phyloP scores from a whole-genome alignment of 2,113 vertebrate species.

The Zootoca vivipara region DNA sequence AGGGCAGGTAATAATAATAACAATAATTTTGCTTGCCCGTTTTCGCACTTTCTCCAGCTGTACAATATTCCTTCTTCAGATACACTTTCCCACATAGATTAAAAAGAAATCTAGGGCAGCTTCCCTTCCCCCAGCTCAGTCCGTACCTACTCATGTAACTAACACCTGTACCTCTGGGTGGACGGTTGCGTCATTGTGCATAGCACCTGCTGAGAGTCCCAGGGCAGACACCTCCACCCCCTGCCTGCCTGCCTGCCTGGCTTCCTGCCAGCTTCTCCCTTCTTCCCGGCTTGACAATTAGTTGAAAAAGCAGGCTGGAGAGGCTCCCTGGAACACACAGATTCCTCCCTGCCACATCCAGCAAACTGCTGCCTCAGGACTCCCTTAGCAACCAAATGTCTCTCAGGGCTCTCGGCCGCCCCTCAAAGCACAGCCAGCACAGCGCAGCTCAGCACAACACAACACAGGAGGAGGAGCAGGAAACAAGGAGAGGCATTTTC shows the following conservation, averaged over 20 bases:
- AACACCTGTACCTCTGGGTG: not conserved
- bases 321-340: not conserved
- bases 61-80: not conserved
- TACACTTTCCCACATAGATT: not conserved
- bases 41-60: not conserved
- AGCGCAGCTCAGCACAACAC: not conserved
- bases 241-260: not conserved
- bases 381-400: slow-evolving; percentile 32
- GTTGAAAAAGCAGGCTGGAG: slow-evolving; percentile 1
- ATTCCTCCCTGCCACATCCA: not conserved
- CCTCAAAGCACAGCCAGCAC: not conserved
- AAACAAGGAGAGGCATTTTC: not conserved
- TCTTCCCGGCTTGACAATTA: slow-evolving; percentile 7
- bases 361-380: slow-evolving; percentile 11
- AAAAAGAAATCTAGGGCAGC: not conserved
- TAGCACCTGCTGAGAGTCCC: slow-evolving; percentile 17
- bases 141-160: not conserved
- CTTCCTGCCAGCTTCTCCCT: not conserved
- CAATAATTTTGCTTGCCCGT: no score
- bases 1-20: no score
- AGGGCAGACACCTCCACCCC: not conserved
- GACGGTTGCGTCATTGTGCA: slow-evolving; percentile 25
- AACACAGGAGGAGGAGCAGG: not conserved
- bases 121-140: not conserved
- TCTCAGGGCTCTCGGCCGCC: slow-evolving; percentile 6